phyloP scores from a whole-genome alignment of 2,113 vertebrate species.

The Phylloscopus whistleri region DNA sequence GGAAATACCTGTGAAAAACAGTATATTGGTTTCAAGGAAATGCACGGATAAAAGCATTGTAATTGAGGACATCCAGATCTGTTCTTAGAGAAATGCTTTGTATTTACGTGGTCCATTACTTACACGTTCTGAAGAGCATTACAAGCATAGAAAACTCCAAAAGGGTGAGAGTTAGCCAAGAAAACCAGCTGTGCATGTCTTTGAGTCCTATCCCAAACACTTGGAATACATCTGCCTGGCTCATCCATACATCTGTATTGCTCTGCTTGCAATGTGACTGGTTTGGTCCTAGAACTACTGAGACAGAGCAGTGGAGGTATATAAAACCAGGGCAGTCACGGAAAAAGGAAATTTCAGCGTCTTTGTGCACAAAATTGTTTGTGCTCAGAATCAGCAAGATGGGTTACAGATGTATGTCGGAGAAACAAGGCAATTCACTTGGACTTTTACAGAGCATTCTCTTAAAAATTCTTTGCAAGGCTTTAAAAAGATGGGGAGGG shows the following conservation, averaged over 20 bases:
- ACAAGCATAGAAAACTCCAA: neutral
- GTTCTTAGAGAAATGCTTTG: neutral
- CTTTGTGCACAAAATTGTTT: neutral
- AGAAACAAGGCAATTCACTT: neutral
- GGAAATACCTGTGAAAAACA: constrained; percentile 46
- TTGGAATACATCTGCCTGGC: neutral
- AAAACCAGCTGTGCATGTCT: constrained; percentile 12
- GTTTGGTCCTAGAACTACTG: neutral
- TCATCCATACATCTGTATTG: neutral
- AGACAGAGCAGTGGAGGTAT: neutral
- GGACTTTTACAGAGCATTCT: neutral
- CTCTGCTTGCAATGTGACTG: neutral
- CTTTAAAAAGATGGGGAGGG: neutral
- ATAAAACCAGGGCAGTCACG: neutral
- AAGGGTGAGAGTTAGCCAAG: neutral
- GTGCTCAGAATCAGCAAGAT: neutral
- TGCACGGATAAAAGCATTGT: neutral
- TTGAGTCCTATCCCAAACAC: neutral
- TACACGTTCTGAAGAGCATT: neutral
- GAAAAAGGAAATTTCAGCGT: neutral
- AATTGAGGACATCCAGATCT: constrained; percentile 34
- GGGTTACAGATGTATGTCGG: neutral
- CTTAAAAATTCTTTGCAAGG: neutral
- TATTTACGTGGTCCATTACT: neutral
- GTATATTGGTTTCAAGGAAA: constrained; percentile 23